These are phyloP conservation scores for Leptinotarsa lineolata DNA, from an alignment of 1,140 invertebrate species.

Conservation along the genomic window DNA sequence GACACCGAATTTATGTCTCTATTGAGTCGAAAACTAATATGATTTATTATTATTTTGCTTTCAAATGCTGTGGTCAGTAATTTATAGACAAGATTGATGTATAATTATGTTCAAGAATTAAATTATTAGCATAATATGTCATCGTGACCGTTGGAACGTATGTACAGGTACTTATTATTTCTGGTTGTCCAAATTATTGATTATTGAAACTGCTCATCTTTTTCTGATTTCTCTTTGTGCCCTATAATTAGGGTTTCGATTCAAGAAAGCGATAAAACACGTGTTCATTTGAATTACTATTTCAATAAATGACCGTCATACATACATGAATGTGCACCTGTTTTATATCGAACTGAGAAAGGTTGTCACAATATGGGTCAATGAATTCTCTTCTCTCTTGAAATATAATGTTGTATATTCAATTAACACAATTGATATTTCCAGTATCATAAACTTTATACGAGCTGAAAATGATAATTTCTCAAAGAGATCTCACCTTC, in stretches of 20 bases:
- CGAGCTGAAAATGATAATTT: no score
- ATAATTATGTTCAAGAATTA: conserved; percentile 6
- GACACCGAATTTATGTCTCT: not conserved
- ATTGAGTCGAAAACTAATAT: not conserved
- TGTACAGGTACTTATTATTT: not conserved
- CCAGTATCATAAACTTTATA: no score
- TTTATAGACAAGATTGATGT: not conserved
- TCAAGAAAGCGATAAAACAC: not conserved
- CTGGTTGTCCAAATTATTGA: not conserved
- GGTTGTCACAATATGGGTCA: no score
- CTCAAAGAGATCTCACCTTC: no score
- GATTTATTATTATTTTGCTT: not conserved
- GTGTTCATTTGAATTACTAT: no score
- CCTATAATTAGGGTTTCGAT: not conserved
- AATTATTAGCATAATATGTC: conserved; percentile 6
- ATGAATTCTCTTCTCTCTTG: no score
- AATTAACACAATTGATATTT: no score
- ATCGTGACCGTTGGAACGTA: not conserved
- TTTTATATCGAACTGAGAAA: no score
- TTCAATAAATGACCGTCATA: no score
- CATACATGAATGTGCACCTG: no score
- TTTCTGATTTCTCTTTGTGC: not conserved
- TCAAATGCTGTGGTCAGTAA: not conserved
- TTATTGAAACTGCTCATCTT: not conserved
- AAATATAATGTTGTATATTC: no score